Evolutionary conservation across 2,888 invertebrate genomes (phyloP), one percentile per base, ranked within the genome.

Genomic region (Caenorhabditis angaria): DNA sequence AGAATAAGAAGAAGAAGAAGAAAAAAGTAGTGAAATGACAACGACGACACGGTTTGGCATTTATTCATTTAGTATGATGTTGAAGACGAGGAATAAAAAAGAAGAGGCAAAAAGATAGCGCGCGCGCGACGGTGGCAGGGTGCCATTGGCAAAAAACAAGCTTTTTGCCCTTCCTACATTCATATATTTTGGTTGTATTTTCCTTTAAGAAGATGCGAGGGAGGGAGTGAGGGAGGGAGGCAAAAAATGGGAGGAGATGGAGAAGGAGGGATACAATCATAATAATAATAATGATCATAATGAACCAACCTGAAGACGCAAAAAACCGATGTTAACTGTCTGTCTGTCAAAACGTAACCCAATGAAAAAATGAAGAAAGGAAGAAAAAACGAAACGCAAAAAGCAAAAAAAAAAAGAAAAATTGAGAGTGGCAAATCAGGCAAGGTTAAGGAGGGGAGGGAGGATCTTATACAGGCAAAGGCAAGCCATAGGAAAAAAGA

Each of bases 21-120:
- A 18, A 12, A 12, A 41, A 18, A 41, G 41, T 41, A 41, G 41
- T 41, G 41, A 41, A 41, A 41, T 41, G 41, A 41, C 41, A 41
- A 41, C 41, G 41, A 41, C 41, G 41, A 41, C 41, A 41, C 41
- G 41, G 41, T 41, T 41, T 41, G 41, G 41, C 41, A 41, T 41
- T 41, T 41, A 41, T 41, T 41, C 41, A 41, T 41, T 41, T 41
- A 41, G 41, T 41, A 41, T n/a, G n/a, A n/a, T n/a, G n/a, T n/a
- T n/a, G 41, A 41, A 18, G 41, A 41, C 41, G 18, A 41, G 18
- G 18, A 41, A 41, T 3, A 41, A 12, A 32, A 32, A 12, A 41
- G 18, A 14, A 41, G 41, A 14, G 41, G 18, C 6, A 41, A 41
- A 41, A 14, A 41, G 6, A 41, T 6, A 6, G 41, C 41, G 41